phyloP scores from a whole-genome alignment of 2,113 vertebrate genomes.

The Atlantisia rogersi region DNA sequence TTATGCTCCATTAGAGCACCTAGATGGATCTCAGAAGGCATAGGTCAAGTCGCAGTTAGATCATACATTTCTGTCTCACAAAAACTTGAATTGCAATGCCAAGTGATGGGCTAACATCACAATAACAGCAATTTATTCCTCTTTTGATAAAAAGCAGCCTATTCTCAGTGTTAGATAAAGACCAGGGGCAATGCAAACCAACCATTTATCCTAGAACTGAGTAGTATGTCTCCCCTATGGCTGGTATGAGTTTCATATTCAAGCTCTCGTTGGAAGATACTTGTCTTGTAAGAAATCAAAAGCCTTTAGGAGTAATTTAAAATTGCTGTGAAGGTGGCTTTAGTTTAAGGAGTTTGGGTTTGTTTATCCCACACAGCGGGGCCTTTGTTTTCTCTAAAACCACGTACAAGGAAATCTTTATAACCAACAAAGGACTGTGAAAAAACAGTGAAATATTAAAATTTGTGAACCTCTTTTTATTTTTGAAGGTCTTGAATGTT shows the following conservation, averaged over 20 bases:
- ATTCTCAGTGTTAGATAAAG: slow-evolving; percentile 85
- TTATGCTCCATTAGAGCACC: slow-evolving; percentile 85
- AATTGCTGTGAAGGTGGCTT: slow-evolving; percentile 38
- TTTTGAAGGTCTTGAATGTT: slow-evolving; percentile 2
- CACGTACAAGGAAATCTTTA: not conserved
- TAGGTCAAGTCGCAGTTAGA: slow-evolving; percentile 86
- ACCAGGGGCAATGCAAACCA: slow-evolving; percentile 83
- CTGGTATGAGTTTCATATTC: slow-evolving; percentile 72
- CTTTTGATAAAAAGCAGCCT: slow-evolving; percentile 85
- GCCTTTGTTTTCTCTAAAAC: slow-evolving; percentile 55
- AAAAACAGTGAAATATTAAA: slow-evolving; percentile 16
- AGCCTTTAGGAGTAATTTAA: slow-evolving; percentile 58
- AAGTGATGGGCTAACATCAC: slow-evolving; percentile 87
- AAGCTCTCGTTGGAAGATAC: slow-evolving; percentile 59
- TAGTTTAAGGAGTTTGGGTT: slow-evolving; percentile 18
- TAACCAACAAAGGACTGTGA: not conserved
- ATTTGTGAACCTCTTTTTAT: slow-evolving; percentile 3
- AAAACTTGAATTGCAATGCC: slow-evolving; percentile 87
- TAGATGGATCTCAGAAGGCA: slow-evolving; percentile 79
- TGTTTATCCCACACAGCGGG: slow-evolving; percentile 29
- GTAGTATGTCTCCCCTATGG: slow-evolving; percentile 69
- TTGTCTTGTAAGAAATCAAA: slow-evolving; percentile 72
- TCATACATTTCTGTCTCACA: slow-evolving; percentile 85
- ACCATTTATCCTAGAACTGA: slow-evolving; percentile 83
- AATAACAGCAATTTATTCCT: slow-evolving; percentile 87